Conservation (phyloP, 2,113 vertebrate species). For the Chionodraco myersi region DNA sequence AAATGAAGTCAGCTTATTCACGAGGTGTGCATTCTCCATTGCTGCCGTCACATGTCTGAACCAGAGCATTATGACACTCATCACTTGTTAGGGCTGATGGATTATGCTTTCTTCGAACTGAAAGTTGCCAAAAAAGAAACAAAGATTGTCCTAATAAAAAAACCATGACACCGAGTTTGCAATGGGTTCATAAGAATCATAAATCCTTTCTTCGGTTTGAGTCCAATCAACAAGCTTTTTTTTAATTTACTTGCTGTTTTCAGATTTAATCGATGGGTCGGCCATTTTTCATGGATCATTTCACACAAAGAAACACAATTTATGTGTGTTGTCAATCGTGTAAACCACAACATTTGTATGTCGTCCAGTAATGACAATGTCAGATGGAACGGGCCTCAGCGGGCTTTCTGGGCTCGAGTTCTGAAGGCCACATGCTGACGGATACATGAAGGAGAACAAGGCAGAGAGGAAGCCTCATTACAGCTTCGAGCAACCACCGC, state of each 20-base stretch:
- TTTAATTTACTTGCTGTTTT: conserved; percentile 38
- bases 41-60: conserved; percentile 65
- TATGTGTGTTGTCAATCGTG: conserved; percentile 69
- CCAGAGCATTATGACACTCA: conserved; percentile 62
- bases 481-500: conserved; percentile 65
- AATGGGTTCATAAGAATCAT: conserved; percentile 34
- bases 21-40: conserved; percentile 65
- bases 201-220: conserved; percentile 44
- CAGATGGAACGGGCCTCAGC: conserved; percentile 60
- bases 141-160: conserved; percentile 16
- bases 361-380: conserved; percentile 78
- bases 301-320: conserved; percentile 57
- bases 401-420: conserved; percentile 61
- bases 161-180: conserved; percentile 20
- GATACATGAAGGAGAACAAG: conserved; percentile 69
- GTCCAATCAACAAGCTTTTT: conserved; percentile 48
- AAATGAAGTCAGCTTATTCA: conserved; percentile 61
- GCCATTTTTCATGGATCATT: conserved; percentile 59
- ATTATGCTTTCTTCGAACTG: conserved; percentile 13
- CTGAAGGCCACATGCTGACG: conserved; percentile 76
- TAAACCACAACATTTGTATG: conserved; percentile 72
- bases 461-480: conserved; percentile 63
- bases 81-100: conserved; percentile 44
- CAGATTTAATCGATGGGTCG: conserved; percentile 65
- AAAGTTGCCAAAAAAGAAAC: conserved; percentile 13